Evolutionary conservation across 2,797 vertebrate species (phyloP).

Genomic region (Sebastes minor): DNA sequence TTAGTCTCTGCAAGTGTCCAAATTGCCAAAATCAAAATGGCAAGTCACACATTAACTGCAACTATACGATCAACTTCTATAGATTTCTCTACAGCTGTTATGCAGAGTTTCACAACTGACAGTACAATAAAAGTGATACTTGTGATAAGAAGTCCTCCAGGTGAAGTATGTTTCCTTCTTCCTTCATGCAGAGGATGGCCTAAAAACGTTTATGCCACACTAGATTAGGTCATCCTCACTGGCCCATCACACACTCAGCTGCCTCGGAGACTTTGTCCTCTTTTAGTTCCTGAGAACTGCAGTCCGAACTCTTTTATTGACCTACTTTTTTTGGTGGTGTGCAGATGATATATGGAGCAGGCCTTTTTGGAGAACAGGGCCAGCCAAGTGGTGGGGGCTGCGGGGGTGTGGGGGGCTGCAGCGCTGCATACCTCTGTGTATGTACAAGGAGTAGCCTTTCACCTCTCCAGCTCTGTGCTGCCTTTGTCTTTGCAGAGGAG

Average conservation of each 20-base stretch:
- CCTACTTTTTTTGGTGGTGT: constrained; percentile 77
- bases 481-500: constrained; percentile 69
- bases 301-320: constrained; percentile 73
- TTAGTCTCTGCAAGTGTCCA: background rate
- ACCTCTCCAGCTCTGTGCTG: constrained; percentile 67
- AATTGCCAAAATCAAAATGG: background rate
- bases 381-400: constrained; percentile 42
- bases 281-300: constrained; percentile 48
- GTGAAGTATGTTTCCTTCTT: constrained; percentile 2
- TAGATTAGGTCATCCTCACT: constrained; percentile 20
- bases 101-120: background rate
- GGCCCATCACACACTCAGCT: constrained; percentile 32
- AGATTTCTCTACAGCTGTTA: background rate
- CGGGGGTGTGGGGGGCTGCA: constrained; percentile 1
- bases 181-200: constrained; percentile 6
- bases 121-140: background rate
- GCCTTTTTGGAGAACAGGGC: constrained; percentile 48
- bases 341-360: constrained; percentile 74
- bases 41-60: background rate
- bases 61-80: background rate
- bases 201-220: constrained; percentile 40
- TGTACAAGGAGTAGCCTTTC: constrained; percentile 71
- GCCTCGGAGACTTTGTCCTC: constrained; percentile 46
- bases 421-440: constrained; percentile 71
- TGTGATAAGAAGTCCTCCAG: background rate